phyloP scores from a whole-genome alignment of 2,888 invertebrate genomes.

The Rhingia rostrata region DNA sequence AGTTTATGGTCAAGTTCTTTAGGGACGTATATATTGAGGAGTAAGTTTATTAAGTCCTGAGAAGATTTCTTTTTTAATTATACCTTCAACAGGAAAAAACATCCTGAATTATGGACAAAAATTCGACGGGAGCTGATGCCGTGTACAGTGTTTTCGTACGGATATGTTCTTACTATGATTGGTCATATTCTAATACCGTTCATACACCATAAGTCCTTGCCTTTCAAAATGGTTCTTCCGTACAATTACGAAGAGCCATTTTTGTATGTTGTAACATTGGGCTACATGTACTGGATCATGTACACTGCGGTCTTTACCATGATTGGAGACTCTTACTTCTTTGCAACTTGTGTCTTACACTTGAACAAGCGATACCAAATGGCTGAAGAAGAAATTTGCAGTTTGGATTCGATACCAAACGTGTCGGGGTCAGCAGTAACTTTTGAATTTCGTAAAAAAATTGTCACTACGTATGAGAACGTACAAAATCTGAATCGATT shows the following conservation, averaged over 20 bases:
- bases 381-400: conserved; percentile 76
- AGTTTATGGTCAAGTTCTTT: too few relatives aligned
- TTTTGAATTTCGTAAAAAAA: conserved; percentile 71
- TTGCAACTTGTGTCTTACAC: conserved; percentile 78
- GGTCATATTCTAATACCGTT: conserved; percentile 76
- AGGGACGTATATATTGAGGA: too few relatives aligned
- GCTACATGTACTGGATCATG: conserved; percentile 76
- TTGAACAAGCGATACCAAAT: conserved; percentile 78
- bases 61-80: neutral
- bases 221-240: conserved; percentile 77
- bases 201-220: conserved; percentile 76
- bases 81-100: too few relatives aligned
- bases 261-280: conserved; percentile 76
- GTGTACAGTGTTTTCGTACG: conserved; percentile 76
- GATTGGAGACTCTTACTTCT: conserved; percentile 78
- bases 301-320: conserved; percentile 76
- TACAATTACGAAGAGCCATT: conserved; percentile 76
- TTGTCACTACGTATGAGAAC: conserved; percentile 75
- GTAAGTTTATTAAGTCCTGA: too few relatives aligned
- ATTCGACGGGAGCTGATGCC: conserved; percentile 35
- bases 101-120: conserved; percentile 1
- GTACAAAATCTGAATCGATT: conserved; percentile 78
- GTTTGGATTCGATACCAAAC: neutral
- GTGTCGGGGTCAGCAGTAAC: conserved; percentile 61
- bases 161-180: conserved; percentile 76